These are phyloP conservation scores for Actinia tenebrosa DNA, from an alignment of 64 coral and sea anemone genomes.

Conservation along the genomic window DNA sequence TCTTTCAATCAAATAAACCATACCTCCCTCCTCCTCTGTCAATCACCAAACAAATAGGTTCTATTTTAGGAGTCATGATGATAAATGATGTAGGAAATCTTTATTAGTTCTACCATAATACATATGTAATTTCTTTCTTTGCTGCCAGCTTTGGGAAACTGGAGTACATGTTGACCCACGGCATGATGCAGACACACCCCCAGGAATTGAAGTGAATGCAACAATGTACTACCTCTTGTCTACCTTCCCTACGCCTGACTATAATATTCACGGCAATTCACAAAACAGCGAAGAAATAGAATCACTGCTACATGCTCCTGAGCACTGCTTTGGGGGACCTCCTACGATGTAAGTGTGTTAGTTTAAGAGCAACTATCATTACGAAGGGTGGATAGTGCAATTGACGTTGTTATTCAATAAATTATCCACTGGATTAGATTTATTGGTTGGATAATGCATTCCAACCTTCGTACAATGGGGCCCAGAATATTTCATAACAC, in stretches of 20 bases:
- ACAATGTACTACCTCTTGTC: constrained; percentile 94
- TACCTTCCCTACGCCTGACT: constrained; percentile 46
- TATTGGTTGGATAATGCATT: too few relatives aligned
- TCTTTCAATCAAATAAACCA: too few relatives aligned
- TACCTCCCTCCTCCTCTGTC: too few relatives aligned
- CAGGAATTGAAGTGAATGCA: constrained; percentile 85
- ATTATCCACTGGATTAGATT: too few relatives aligned
- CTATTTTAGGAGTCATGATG: too few relatives aligned
- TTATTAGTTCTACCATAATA: too few relatives aligned
- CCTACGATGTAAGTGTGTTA: constrained; percentile 79
- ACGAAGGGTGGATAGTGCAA: too few relatives aligned
- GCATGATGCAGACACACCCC: constrained; percentile 85
- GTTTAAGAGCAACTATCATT: not conserved
- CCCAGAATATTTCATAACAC: too few relatives aligned
- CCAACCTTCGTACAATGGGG: too few relatives aligned
- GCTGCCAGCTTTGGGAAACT: constrained; percentile 46
- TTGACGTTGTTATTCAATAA: too few relatives aligned
- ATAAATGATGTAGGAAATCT: too few relatives aligned
- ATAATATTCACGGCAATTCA: constrained; percentile 14
- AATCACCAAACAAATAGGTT: too few relatives aligned
- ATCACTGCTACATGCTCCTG: constrained; percentile 71
- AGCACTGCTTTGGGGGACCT: constrained; percentile 92
- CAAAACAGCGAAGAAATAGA: constrained; percentile 50
- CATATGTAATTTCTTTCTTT: not conserved
- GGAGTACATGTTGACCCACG: constrained; percentile 79